Evolutionary conservation across 2,888 invertebrate species (phyloP).

Genomic region (Camptogramma bilineatum): DNA sequence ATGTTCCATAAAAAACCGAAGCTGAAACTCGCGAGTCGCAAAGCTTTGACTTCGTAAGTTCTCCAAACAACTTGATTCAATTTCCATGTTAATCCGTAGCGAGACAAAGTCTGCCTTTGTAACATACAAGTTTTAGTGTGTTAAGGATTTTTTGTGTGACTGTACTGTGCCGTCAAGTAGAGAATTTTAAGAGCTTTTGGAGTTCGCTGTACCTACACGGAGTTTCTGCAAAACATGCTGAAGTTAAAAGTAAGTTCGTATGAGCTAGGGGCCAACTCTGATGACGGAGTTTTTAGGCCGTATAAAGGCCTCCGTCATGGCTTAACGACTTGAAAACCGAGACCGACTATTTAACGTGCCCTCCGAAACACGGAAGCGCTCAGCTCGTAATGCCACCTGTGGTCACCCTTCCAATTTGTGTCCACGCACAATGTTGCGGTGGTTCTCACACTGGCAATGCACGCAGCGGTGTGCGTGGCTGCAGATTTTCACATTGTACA

Average conservation of each 20-base stretch:
- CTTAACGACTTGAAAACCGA: no score
- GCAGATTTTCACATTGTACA: no score
- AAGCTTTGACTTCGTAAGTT: conserved; percentile 49
- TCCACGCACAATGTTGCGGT: no score
- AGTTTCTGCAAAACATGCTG: background rate
- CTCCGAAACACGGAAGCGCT: no score
- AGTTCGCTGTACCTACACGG: background rate
- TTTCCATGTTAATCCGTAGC: conserved; percentile 75
- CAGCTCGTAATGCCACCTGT: no score
- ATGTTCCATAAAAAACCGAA: conserved; percentile 8
- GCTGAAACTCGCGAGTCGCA: conserved; percentile 11
- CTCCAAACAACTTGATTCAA: conserved; percentile 70
- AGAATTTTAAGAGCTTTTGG: conserved; percentile 41
- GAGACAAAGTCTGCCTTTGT: conserved; percentile 64
- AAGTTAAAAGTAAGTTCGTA: background rate
- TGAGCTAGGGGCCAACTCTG: no score
- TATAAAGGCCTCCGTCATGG: no score
- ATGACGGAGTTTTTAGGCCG: no score
- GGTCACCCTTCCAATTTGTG: no score
- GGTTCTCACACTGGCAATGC: no score
- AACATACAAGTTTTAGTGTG: conserved; percentile 53
- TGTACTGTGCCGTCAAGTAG: conserved; percentile 42
- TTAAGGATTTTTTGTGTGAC: conserved; percentile 50
- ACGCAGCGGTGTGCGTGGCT: no score
- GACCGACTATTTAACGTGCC: no score